Conservation (phyloP, 1,140 invertebrate species). For the Dendroctonus valens region DNA sequence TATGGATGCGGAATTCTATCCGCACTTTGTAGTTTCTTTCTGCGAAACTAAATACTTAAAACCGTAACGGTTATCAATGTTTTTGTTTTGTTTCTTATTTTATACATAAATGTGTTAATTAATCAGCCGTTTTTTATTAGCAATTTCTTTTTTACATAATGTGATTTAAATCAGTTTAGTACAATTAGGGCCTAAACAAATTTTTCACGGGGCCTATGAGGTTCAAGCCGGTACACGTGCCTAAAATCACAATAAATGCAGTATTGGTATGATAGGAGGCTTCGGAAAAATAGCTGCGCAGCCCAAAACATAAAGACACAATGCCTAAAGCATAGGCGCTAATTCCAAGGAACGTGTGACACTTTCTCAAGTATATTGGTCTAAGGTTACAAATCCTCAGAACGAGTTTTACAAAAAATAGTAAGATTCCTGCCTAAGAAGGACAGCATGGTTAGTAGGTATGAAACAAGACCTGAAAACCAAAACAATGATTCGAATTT, state of each 20-base stretch:
- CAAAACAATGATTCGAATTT: too few relatives aligned
- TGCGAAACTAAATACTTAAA: too few relatives aligned
- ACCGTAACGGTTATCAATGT: too few relatives aligned
- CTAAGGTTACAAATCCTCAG: conserved; percentile 2
- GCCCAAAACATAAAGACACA: conserved; percentile 12
- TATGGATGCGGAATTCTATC: conserved; percentile 46
- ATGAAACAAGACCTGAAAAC: too few relatives aligned
- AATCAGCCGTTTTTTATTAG: too few relatives aligned
- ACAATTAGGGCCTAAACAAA: conserved; percentile 10
- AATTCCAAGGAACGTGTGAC: conserved; percentile 10
- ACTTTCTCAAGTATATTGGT: conserved; percentile 9
- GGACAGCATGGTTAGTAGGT: conserved; percentile 3
- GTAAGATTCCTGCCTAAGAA: conserved; percentile 3
- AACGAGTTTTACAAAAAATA: conserved; percentile 1
- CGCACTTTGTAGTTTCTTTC: conserved; percentile 42
- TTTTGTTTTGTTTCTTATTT: too few relatives aligned
- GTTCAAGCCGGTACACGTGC: background rate
- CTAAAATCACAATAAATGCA: conserved; percentile 20
- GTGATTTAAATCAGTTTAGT: background rate
- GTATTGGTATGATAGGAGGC: background rate
- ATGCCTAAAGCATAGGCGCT: conserved; percentile 9
- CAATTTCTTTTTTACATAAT: background rate
- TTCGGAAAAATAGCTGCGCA: conserved; percentile 8
- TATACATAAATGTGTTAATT: too few relatives aligned
- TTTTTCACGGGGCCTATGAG: background rate